A percentile compares a stretch with the other conserved stretches of the same genome.
Evolutionary conservation across 2,888 invertebrate species (phyloP).

Genomic region (Catotricha subobsoleta): DNA sequence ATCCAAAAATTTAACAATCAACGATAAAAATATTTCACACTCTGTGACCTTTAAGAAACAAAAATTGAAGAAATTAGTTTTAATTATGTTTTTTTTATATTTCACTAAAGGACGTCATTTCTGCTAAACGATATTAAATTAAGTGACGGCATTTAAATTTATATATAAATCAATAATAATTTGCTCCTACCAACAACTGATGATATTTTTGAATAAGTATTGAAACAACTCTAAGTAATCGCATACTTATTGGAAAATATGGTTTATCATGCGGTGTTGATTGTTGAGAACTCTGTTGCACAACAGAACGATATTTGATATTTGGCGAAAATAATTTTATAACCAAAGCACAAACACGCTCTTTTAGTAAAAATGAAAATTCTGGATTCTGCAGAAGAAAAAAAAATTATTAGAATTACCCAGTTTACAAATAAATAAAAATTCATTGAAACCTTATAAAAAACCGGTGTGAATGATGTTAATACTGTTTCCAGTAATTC

Average conservation of each 20-base stretch:
- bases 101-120: no score
- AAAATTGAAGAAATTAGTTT: no score
- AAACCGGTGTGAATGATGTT: slow-evolving; percentile 66
- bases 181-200: slow-evolving; percentile 64
- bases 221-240: slow-evolving; percentile 80
- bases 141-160: background rate
- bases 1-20: slow-evolving; percentile 93
- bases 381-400: slow-evolving; percentile 82
- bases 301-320: slow-evolving; percentile 68
- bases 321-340: slow-evolving; percentile 97
- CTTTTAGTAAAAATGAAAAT: slow-evolving; percentile 85
- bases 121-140: no score
- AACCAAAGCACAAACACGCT: slow-evolving; percentile 94
- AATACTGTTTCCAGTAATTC: slow-evolving; percentile 88
- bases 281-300: slow-evolving; percentile 39
- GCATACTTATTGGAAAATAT: slow-evolving; percentile 92
- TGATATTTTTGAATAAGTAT: slow-evolving; percentile 89
- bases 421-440: slow-evolving; percentile 4
- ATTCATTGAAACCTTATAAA: slow-evolving; percentile 49
- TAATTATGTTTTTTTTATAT: no score
- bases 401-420: slow-evolving; percentile 16
- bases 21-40: slow-evolving; percentile 93
- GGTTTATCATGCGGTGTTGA: slow-evolving; percentile 66
- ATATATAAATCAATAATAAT: slow-evolving; percentile 11
- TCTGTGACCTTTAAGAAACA: slow-evolving; percentile 80